Conservation (phyloP, 2,797 vertebrate genomes). For the Caiman crocodilus region DNA sequence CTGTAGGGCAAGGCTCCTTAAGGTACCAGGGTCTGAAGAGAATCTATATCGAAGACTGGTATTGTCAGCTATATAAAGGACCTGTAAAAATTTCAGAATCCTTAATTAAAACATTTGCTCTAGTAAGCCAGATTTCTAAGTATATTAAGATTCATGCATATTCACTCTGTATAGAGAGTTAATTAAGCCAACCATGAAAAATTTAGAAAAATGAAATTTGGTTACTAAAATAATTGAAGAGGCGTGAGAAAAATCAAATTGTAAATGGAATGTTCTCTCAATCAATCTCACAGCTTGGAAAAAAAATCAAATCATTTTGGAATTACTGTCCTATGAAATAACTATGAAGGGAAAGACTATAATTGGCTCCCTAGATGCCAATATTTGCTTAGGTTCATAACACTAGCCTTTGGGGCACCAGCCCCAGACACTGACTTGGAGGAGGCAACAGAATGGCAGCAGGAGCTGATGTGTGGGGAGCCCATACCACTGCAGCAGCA, state of each 20-base stretch:
- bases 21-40: no score
- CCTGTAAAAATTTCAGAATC: not conserved
- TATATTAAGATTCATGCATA: not conserved
- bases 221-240: not conserved
- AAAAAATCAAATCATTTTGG: not conserved
- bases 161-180: not conserved
- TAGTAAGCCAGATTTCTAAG: not conserved
- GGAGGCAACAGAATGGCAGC: no score
- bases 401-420: no score
- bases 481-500: no score
- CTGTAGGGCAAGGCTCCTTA: no score
- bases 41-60: not conserved
- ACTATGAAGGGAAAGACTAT: not conserved
- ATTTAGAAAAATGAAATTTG: slow-evolving; percentile 11
- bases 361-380: not conserved
- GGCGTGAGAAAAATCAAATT: not conserved
- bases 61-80: not conserved
- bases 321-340: not conserved
- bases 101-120: not conserved
- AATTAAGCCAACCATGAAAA: not conserved
- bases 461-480: no score
- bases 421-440: no score
- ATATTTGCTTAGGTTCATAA: not conserved
- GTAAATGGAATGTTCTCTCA: not conserved
- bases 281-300: not conserved